phyloP scores from a whole-genome alignment of 2,888 invertebrate species.

The Barypeithes pellucidus region DNA sequence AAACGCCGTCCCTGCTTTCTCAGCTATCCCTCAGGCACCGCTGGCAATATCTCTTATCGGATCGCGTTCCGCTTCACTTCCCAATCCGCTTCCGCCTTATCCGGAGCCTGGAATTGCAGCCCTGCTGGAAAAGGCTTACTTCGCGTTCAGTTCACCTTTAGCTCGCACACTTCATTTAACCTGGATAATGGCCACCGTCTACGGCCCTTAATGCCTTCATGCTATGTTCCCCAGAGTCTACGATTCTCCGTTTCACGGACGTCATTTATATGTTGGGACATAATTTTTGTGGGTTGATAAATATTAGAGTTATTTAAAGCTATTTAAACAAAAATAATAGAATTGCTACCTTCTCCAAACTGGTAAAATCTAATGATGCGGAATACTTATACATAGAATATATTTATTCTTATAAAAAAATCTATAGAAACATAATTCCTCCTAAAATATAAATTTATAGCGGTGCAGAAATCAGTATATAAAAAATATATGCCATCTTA shows the following conservation, averaged over 20 bases:
- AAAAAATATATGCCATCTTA: too few relatives aligned
- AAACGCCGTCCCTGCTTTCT: slow-evolving; percentile 50
- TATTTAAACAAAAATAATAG: too few relatives aligned
- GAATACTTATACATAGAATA: too few relatives aligned
- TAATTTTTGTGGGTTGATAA: background rate
- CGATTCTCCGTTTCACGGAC: slow-evolving; percentile 28
- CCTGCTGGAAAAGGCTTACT: slow-evolving; percentile 65
- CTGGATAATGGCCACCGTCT: slow-evolving; percentile 71
- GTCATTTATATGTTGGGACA: slow-evolving; percentile 20
- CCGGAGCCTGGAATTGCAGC: slow-evolving; percentile 40
- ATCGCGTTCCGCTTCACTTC: slow-evolving; percentile 70
- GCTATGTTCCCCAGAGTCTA: slow-evolving; percentile 40
- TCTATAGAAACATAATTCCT: too few relatives aligned
- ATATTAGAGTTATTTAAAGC: too few relatives aligned
- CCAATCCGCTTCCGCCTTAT: slow-evolving; percentile 64
- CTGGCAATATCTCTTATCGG: slow-evolving; percentile 67
- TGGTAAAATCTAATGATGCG: too few relatives aligned
- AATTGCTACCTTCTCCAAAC: too few relatives aligned
- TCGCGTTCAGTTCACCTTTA: slow-evolving; percentile 67
- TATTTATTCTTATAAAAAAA: too few relatives aligned
- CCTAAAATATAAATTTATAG: too few relatives aligned
- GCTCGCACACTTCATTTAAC: slow-evolving; percentile 71
- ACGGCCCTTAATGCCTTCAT: slow-evolving; percentile 57
- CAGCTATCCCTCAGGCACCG: slow-evolving; percentile 60
- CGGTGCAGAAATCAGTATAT: too few relatives aligned